Base-by-base conservation (phyloP, 1,140 invertebrate genomes). In the Trissolcus basalis region DNA sequence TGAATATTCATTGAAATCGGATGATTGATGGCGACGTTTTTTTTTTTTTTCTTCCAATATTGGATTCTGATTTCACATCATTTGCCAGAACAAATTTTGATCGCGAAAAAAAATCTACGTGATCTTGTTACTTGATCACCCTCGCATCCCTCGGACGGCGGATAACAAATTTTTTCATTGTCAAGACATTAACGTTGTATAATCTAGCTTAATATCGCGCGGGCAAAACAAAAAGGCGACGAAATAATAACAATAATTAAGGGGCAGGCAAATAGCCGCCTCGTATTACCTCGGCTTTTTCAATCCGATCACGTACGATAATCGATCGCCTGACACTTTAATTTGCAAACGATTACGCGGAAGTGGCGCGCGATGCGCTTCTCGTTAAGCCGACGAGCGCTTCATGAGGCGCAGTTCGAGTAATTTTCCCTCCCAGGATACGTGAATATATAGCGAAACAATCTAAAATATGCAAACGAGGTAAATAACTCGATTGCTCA, bases 1-100 rank as follows among this genome's bases (percentile, higher is more conserved):
- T 71, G 47, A 63, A 71, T 71, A 63, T 71, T 56, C 68, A 71
- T 71, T 58, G 33, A 58, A n/a, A 56, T 71, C 56, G 43, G 56
- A 71, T 71, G 68, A 71, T 61, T 63, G 68, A 71, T 45, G 68
- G 43, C 45, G 19, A 55, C 47, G 45, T 45, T 71, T 39, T 50
- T 63, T 60, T 70, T 55, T 70, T 55, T 16, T 43, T 27, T 16
- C 41, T n/a, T n/a, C n/a, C 0, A 15, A 32, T 49, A 60, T 61
- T 55, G 50, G 32, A 70, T 48, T 48, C 45, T 43, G 53, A 45
- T 39, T 54, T 48, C 19, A 14, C 32, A 41, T 68, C 36, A 68
- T 50, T 58, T 33, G 45, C 53, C 55, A 36, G 36, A 70, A 49
- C 48, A 67, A 44, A 58, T 58, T 67, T 36, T 4, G 1, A n/a